Percentiles rank a stretch among this genome's conserved stretches.
These are phyloP conservation scores for Eupithecia insigniata DNA, from an alignment of 2,888 invertebrate species.

Conservation along the genomic window DNA sequence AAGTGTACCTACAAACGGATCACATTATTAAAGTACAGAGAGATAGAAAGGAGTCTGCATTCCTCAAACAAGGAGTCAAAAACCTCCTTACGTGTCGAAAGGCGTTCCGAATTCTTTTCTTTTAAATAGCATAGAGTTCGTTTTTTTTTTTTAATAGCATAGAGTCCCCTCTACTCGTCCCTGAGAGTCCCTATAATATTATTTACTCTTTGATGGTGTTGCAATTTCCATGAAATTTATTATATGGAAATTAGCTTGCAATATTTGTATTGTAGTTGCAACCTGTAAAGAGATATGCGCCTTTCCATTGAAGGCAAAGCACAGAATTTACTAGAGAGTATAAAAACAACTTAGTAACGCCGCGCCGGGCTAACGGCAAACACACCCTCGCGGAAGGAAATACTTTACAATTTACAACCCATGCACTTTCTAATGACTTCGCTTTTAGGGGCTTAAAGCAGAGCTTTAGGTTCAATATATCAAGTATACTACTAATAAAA, in stretches of 20 bases:
- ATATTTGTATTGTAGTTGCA: too few species aligned
- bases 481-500: background rate
- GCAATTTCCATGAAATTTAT: too few species aligned
- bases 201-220: too few species aligned
- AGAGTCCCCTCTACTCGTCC: too few species aligned
- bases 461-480: background rate
- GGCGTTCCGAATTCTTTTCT: background rate
- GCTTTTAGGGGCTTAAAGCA: background rate
- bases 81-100: background rate
- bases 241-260: too few species aligned
- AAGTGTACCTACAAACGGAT: constrained; percentile 4
- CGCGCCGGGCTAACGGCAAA: background rate
- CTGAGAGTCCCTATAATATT: too few species aligned
- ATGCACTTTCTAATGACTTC: constrained; percentile 11
- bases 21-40: background rate
- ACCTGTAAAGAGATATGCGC: too few species aligned
- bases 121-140: too few species aligned
- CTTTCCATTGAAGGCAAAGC: background rate
- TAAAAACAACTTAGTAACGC: background rate
- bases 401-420: constrained; percentile 27
- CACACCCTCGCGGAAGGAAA: constrained; percentile 22
- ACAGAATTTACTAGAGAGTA: background rate
- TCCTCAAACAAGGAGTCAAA: background rate
- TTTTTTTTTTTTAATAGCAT: too few species aligned
- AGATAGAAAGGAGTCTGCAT: background rate